Conservation (phyloP, 2,888 invertebrate species). For the Ophion costatus region DNA sequence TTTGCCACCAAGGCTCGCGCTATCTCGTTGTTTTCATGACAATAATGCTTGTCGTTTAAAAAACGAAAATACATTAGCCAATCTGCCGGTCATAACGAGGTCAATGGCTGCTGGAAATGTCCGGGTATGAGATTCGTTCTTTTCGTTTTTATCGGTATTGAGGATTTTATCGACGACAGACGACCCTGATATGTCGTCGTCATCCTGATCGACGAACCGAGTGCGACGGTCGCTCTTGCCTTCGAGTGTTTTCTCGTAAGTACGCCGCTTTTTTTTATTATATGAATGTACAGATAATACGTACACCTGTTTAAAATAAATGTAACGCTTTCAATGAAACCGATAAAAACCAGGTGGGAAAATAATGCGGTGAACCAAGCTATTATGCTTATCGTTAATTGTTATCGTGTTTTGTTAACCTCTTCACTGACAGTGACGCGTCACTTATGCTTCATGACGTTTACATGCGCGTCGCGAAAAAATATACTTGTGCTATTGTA, state of each 20-base stretch:
- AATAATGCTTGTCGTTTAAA: conserved; percentile 19
- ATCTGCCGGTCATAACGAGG: conserved; percentile 1
- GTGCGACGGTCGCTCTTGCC: background rate
- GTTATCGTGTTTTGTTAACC: background rate
- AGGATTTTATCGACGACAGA: conserved; percentile 32
- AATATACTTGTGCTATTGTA: too few relatives aligned
- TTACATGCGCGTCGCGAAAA: too few relatives aligned
- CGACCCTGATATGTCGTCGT: conserved; percentile 23
- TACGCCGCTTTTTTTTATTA: background rate
- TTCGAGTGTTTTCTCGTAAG: background rate
- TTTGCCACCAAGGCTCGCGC: background rate
- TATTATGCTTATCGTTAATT: background rate
- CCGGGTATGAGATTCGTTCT: conserved; percentile 10
- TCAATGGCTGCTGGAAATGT: background rate
- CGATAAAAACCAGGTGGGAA: background rate
- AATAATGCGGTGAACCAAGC: conserved; percentile 1
- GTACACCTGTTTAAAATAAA: background rate
- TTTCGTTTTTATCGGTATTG: background rate
- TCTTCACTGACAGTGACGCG: too few relatives aligned
- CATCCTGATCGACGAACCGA: background rate
- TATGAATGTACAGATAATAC: background rate
- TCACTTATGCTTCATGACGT: too few relatives aligned
- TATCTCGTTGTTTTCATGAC: conserved; percentile 17
- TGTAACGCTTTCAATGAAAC: background rate
- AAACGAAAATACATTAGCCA: background rate